Evolutionary conservation across 2,888 invertebrate genomes (phyloP).

Genomic region (Halictus quadricinctus): DNA sequence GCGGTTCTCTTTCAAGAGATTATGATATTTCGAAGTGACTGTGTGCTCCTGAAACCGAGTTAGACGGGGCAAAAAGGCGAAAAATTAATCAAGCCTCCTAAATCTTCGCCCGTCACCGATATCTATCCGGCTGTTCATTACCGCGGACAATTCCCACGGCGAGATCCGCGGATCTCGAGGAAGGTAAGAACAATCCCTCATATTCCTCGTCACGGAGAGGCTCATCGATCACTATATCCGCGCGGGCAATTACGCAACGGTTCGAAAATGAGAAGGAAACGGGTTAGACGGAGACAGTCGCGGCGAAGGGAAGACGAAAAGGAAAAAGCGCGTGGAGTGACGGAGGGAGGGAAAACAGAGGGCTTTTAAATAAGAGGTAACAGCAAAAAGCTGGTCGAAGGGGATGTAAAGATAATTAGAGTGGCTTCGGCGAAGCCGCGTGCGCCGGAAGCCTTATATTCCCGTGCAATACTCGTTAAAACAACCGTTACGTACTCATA

Average conservation of each 20-base stretch:
- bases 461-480: constrained; percentile 75
- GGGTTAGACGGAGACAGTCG: background rate
- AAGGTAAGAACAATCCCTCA: constrained; percentile 4
- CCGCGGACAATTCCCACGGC: background rate
- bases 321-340: background rate
- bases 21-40: background rate
- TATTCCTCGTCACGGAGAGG: background rate
- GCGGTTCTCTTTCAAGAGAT: background rate
- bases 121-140: constrained; percentile 18
- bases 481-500: constrained; percentile 77
- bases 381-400: constrained; percentile 51
- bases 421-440: constrained; percentile 36
- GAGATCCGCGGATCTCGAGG: background rate
- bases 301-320: background rate
- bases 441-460: constrained; percentile 64
- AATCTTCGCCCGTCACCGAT: constrained; percentile 15
- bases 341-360: background rate
- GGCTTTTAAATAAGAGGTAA: constrained; percentile 23
- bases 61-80: background rate
- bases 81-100: background rate
- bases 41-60: background rate
- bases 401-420: constrained; percentile 65
- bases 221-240: constrained; percentile 19
- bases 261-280: background rate
- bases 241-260: constrained; percentile 21